Evolutionary conservation across 1,140 invertebrate species (phyloP), one percentile per base, ranked within the genome.

Genomic region (Chrysoperla carnea): DNA sequence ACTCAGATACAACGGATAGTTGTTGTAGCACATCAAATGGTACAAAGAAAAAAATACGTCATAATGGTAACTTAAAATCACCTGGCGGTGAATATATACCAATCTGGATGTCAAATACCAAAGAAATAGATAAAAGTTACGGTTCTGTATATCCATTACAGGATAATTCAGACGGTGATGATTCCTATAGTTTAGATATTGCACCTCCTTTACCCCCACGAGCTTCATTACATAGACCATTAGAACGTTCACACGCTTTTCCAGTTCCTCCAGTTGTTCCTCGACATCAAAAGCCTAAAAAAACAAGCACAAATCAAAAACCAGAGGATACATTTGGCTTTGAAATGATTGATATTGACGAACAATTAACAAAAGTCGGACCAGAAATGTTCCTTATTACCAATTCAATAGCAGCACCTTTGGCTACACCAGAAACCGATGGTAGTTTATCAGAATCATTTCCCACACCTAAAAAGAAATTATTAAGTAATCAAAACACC

Each of bases 331-430:
- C 73, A 41, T 84, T 84, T 56, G 73, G 71, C 45, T 82, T 84
- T 58, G 80, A 84, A 59, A 72, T 84, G 36, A 79, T 83, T 41
- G 81, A 83, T 52, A 79, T 78, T 14, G 80, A 83, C 54, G 81
- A 33, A 6, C 31, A 33, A 33, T 11, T 33, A 33, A 9, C 31
- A 12, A 33, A 80, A 57, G 37, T 13, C 45, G 43, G 39, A 31
- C 23, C 28, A 43, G 29, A 46, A 12, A 47, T 43, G 43, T 43
- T 39, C 47, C 50, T 8, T 29, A 15, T 27, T 36, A 13, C 43
- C 6, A 49, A 49, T 39, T 40, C 47, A 36, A 50, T 45, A 40
- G 53, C 48, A 11, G 72, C 73, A 8, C 72, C 72, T 8, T 54
- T 76, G 41, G 72, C 73, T 4, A 75, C 70, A 6, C 70, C 73